Conservation (phyloP, 2,113 vertebrate species). For the Bos indicus region DNA sequence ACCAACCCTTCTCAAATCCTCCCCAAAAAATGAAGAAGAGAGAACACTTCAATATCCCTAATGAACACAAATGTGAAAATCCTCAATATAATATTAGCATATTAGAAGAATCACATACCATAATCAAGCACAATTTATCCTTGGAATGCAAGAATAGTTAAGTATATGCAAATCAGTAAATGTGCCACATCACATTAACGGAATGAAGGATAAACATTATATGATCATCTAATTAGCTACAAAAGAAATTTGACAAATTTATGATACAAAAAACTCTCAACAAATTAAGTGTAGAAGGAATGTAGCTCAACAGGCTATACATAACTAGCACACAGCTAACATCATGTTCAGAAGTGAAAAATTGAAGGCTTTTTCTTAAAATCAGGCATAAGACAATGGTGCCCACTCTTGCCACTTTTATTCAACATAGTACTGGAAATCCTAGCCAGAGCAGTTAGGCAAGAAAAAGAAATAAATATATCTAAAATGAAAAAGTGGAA, state of each 20-base stretch:
- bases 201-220: neutral
- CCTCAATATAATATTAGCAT: neutral
- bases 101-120: neutral
- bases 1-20: neutral
- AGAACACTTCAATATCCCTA: neutral
- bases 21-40: neutral
- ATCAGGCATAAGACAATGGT: neutral
- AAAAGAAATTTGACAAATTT: neutral
- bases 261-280: neutral
- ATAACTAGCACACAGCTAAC: neutral
- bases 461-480: neutral
- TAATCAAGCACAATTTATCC: neutral
- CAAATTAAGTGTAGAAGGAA: neutral
- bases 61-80: neutral
- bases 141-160: neutral
- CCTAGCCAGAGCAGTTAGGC: neutral
- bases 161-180: neutral
- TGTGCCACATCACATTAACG: neutral
- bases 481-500: neutral
- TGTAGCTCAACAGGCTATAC: neutral
- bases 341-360: neutral
- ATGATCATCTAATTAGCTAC: neutral
- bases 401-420: neutral
- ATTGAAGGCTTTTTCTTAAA: neutral
- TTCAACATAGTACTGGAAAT: neutral